Evolutionary conservation across 2,797 vertebrate species (phyloP).

Genomic region (Tauraco hartlaubi): DNA sequence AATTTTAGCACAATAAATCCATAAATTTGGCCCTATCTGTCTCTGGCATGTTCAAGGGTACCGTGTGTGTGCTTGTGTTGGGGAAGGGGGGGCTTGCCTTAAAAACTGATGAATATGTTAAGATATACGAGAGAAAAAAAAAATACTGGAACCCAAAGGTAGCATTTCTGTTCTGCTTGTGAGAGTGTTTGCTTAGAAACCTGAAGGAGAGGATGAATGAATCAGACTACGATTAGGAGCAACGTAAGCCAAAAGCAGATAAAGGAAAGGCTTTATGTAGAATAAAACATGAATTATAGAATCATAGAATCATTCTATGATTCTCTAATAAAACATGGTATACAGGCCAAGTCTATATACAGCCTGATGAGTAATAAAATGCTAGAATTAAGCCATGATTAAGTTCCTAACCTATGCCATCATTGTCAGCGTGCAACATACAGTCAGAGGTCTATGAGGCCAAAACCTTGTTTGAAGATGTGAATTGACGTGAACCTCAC

Average conservation of each 20-base stretch:
- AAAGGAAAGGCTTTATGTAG: not conserved
- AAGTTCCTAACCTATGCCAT: not conserved
- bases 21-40: conserved; percentile 47
- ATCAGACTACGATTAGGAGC: not conserved
- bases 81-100: not conserved
- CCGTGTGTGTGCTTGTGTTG: not conserved
- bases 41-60: conserved; percentile 22
- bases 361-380: not conserved
- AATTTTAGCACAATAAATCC: conserved; percentile 52
- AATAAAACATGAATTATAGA: not conserved
- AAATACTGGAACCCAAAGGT: not conserved
- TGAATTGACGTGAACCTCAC: not conserved
- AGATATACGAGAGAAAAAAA: not conserved
- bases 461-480: not conserved
- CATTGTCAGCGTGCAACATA: rapidly evolving
- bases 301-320: too few species aligned
- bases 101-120: conserved; percentile 17
- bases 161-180: not conserved
- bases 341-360: not conserved
- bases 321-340: not conserved
- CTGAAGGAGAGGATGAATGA: not conserved
- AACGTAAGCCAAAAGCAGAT: not conserved
- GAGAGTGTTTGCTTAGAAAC: not conserved
- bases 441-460: not conserved
- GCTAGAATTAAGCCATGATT: not conserved